Percentiles rank a stretch among this genome's conserved stretches.
These are phyloP conservation scores for Coendou prehensilis DNA, from an alignment of 2,797 vertebrate genomes.

Conservation along the genomic window DNA sequence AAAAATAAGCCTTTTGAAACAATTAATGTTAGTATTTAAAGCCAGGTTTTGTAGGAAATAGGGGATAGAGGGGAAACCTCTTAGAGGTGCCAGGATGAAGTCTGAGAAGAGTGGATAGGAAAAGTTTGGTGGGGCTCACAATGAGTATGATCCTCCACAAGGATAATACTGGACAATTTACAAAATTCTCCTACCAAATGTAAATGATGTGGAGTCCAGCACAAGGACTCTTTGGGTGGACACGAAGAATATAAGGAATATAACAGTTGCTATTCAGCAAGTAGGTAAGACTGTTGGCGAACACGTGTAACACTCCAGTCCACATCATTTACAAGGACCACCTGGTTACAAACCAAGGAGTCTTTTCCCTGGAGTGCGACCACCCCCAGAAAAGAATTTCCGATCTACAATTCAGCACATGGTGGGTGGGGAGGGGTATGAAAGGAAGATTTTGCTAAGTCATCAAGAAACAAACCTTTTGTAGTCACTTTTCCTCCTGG, in stretches of 20 bases:
- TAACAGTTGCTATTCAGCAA: not conserved
- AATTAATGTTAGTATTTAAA: constrained; percentile 11
- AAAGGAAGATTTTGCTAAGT: not conserved
- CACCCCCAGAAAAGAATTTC: not conserved
- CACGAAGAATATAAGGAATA: not conserved
- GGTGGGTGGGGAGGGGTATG: not conserved
- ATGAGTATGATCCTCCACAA: not conserved
- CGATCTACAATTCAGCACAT: not conserved
- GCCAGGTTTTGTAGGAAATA: not conserved
- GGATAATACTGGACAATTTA: not conserved
- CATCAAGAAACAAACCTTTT: not conserved
- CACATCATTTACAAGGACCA: not conserved
- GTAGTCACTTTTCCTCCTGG: not conserved
- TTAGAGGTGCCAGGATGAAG: not conserved
- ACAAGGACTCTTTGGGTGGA: not conserved
- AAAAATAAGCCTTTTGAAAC: constrained; percentile 27
- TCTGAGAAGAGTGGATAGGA: not conserved
- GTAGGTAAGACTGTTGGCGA: not conserved
- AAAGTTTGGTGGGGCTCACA: not conserved
- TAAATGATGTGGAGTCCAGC: not conserved
- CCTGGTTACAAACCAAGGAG: not conserved
- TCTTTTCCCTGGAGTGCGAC: not conserved
- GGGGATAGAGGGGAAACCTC: not conserved
- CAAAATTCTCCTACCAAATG: not conserved
- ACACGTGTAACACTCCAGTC: not conserved